These are phyloP conservation scores for Seira musarum DNA, from an alignment of 2,888 invertebrate species.

Conservation along the genomic window DNA sequence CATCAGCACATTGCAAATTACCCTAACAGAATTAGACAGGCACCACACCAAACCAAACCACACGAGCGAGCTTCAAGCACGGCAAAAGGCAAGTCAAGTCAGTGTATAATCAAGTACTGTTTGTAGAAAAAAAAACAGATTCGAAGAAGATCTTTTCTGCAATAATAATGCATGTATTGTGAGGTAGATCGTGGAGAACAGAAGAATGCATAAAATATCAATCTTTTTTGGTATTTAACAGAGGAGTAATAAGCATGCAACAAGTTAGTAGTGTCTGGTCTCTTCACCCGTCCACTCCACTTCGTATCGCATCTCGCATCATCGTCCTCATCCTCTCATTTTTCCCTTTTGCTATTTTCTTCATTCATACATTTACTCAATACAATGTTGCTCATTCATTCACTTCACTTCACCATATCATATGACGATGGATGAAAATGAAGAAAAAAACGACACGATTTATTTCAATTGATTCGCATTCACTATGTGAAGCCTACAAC, in stretches of 20 bases:
- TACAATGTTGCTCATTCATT: background rate
- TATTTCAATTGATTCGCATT: background rate
- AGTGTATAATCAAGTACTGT: background rate
- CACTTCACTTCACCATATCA: too few relatives aligned
- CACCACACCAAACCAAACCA: conserved; percentile 16
- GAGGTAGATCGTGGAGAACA: conserved; percentile 8
- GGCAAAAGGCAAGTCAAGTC: conserved; percentile 2
- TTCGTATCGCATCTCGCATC: too few relatives aligned
- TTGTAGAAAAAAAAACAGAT: background rate
- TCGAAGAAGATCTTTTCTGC: background rate
- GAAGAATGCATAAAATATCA: too few relatives aligned
- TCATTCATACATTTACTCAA: background rate
- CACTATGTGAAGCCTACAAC: background rate
- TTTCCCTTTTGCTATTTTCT: conserved; percentile 1
- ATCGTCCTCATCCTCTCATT: conserved; percentile 30
- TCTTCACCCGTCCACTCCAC: conserved; percentile 41
- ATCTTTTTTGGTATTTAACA: conserved; percentile 34
- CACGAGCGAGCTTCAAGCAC: too few relatives aligned
- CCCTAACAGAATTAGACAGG: background rate
- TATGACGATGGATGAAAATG: background rate
- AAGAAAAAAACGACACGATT: too few relatives aligned
- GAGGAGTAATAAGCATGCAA: conserved; percentile 31
- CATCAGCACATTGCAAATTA: background rate
- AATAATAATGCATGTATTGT: background rate
- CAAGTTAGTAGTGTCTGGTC: conserved; percentile 53